These are phyloP conservation scores for Staurois parvus DNA, from an alignment of 2,797 vertebrate genomes.

Conservation along the genomic window DNA sequence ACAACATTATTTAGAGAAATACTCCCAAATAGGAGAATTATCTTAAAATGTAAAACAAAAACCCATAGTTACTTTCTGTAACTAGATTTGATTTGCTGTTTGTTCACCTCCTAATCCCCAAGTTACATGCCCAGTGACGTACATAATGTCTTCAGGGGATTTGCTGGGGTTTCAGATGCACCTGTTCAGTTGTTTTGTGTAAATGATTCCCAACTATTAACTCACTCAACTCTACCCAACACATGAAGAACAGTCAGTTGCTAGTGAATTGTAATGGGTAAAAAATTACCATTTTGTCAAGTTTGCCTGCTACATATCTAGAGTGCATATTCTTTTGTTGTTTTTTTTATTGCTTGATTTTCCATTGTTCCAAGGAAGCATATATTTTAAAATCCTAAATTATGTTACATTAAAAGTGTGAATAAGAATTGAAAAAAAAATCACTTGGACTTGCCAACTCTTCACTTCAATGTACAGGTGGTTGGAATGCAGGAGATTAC, in stretches of 20 bases:
- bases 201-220: constrained; percentile 30
- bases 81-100: constrained; percentile 47
- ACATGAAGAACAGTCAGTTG: neutral
- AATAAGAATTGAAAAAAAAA: neutral
- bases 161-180: constrained; percentile 37
- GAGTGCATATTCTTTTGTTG: no score
- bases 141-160: constrained; percentile 26
- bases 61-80: neutral
- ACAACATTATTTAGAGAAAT: neutral
- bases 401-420: no score
- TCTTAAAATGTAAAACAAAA: constrained; percentile 25
- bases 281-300: neutral
- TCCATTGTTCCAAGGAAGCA: neutral
- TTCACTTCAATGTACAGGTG: no score
- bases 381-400: neutral
- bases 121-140: constrained; percentile 50
- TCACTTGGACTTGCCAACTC: no score
- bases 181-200: constrained; percentile 21
- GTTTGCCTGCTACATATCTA: no score
- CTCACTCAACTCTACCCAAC: neutral
- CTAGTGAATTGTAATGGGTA: no score
- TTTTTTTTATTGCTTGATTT: no score
- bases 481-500: no score
- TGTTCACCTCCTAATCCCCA: neutral
- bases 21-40: neutral